Conservation (phyloP, 2,113 vertebrate genomes). For the Mormyrus lacerda region DNA sequence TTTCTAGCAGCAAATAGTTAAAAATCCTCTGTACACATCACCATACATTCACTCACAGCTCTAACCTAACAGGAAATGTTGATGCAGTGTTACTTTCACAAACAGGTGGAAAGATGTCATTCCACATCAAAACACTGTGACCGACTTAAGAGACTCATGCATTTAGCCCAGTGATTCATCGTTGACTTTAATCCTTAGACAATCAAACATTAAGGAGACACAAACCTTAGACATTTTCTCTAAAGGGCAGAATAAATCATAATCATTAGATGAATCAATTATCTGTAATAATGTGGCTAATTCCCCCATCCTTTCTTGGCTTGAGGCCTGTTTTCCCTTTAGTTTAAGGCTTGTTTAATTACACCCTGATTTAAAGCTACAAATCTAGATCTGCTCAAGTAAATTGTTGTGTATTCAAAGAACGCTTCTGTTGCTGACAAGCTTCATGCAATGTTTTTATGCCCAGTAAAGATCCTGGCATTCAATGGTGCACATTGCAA, state of each 20-base stretch:
- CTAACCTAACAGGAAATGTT: neutral
- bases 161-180: neutral
- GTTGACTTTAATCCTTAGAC: neutral
- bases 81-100: neutral
- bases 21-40: neutral
- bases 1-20: neutral
- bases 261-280: constrained; percentile 13
- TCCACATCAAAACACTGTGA: neutral
- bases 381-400: neutral
- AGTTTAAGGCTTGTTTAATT: neutral
- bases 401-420: constrained; percentile 45
- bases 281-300: neutral
- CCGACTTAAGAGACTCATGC: neutral
- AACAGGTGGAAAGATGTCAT: neutral
- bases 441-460: constrained; percentile 54
- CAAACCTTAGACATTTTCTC: neutral
- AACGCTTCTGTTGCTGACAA: constrained; percentile 51
- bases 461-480: neutral
- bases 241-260: neutral
- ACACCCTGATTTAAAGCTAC: neutral
- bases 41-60: neutral
- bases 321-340: neutral
- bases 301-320: neutral
- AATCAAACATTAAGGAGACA: neutral
- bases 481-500: neutral